phyloP scores from a whole-genome alignment of 2,113 vertebrate genomes.

The Ramphastos sulfuratus region DNA sequence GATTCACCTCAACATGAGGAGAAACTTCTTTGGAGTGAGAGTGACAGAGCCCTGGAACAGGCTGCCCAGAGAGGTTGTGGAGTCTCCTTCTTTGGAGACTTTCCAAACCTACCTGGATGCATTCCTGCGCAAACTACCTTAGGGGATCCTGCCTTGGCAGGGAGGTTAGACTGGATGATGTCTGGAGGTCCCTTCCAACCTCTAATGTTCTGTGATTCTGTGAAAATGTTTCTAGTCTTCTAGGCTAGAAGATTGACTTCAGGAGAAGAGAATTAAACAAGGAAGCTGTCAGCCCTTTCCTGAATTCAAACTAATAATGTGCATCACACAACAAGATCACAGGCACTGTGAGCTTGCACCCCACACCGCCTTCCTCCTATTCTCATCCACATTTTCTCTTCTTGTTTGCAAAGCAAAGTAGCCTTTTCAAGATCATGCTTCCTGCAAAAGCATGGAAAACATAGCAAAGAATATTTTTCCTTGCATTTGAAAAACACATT shows the following conservation, averaged over 20 bases:
- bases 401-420: not conserved
- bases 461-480: not conserved
- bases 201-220: too few relatives aligned
- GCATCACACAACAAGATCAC: not conserved
- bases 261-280: not conserved
- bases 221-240: not conserved
- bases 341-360: not conserved
- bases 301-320: not conserved
- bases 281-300: not conserved
- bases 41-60: too few relatives aligned
- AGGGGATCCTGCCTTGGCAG: too few relatives aligned
- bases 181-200: too few relatives aligned
- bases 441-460: not conserved
- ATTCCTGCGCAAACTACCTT: too few relatives aligned
- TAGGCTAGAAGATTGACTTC: not conserved
- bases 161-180: too few relatives aligned
- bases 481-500: not conserved
- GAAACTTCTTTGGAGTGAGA: too few relatives aligned
- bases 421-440: not conserved
- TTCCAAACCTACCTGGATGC: too few relatives aligned
- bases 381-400: not conserved
- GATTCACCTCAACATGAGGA: too few relatives aligned
- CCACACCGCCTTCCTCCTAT: not conserved
- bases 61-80: too few relatives aligned
- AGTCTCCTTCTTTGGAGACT: too few relatives aligned